Evolutionary conservation across 2,888 invertebrate species (phyloP), one percentile per base, ranked within the genome.

Genomic region (Leistus spinibarbis): DNA sequence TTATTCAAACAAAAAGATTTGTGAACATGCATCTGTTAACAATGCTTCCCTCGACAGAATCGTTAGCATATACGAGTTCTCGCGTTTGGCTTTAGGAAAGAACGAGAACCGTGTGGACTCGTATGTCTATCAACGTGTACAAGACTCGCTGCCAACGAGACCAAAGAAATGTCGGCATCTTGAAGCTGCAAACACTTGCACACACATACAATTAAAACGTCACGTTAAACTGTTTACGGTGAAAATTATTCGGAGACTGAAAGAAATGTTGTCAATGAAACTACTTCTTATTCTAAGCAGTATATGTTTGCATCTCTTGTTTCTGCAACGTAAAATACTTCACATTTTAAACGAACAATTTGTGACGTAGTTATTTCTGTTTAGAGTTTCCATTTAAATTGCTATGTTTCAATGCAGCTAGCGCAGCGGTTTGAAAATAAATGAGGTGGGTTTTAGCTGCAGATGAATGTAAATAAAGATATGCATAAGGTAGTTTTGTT

Each of bases 221-320:
- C 72, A 72, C 57, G 54, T 20, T 24, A 24, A 56, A 66, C 66
- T 72, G 56, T 66, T 57, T 57, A 72, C 63, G 70, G 70, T 16
- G 70, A 62, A 53, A 60, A 70, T 13, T 27, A 72, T 65, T 23
- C 13, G 10, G 23, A 24, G 19, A 53, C 22, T 66, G 72, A 66
- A 72, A 72, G 66, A 72, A 72, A 63, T 71, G 71, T 54, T 71
- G 64, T 64, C 63, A 64, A 64, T 64, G 71, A 64, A 54, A 71
- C 54, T 19, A 27, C 19, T 9, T 10, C 7, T 60, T 20, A 20
- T 22, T 60, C 7, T 9, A 22, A 60, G 13, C 60, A 10, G 17
- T 60, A 10, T 60, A 60, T 60, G 40, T 40, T 40, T 40, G 40
- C 40, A 40, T 10, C 40, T 40, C 10, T 5, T 40, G 1, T 10